These are phyloP conservation scores for Hirudo medicinalis DNA, from an alignment of 1,140 invertebrate species.

Conservation along the genomic window DNA sequence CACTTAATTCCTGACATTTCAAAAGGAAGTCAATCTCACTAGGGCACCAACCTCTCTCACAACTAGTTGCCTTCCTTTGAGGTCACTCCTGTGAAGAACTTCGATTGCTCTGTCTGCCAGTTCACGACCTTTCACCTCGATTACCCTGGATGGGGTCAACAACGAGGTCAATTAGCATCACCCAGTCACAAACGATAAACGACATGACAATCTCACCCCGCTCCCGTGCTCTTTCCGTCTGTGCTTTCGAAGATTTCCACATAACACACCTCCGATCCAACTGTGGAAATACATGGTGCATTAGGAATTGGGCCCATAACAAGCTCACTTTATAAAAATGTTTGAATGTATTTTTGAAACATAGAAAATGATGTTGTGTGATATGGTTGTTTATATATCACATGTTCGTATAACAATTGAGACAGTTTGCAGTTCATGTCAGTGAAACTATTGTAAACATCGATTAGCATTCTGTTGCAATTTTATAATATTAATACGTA, in stretches of 20 bases:
- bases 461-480: no score
- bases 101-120: constrained; percentile 83
- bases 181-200: neutral
- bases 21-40: neutral
- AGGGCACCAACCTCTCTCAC: constrained; percentile 64
- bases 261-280: constrained; percentile 77
- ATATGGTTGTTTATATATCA: no score
- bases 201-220: constrained; percentile 48
- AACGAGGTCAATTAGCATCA: neutral
- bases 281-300: constrained; percentile 45
- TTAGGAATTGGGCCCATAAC: no score
- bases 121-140: constrained; percentile 77
- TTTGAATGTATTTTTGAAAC: no score
- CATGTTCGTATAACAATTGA: no score
- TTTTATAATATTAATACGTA: no score
- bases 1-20: no score
- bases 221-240: constrained; percentile 82
- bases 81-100: constrained; percentile 84
- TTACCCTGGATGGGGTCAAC: constrained; percentile 47
- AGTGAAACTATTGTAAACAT: no score
- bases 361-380: no score
- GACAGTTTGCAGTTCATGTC: no score
- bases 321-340: no score
- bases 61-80: constrained; percentile 80
- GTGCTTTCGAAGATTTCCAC: constrained; percentile 90